These are phyloP conservation scores for Alligator sinensis DNA, from an alignment of 2,113 vertebrate genomes.

Conservation along the genomic window DNA sequence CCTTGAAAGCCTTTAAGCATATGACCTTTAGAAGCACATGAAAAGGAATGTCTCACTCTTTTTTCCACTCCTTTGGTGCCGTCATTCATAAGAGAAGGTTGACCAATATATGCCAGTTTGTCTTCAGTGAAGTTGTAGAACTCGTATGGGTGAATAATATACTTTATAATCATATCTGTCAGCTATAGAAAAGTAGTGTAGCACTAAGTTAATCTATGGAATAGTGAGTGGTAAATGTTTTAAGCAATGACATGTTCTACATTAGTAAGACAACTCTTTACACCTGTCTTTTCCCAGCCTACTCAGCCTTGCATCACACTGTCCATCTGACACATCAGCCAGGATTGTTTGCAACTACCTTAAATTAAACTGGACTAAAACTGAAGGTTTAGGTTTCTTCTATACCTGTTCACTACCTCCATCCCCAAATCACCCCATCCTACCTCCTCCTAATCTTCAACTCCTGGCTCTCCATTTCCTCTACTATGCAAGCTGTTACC, in stretches of 20 bases:
- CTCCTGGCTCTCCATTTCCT: background rate
- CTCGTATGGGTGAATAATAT: background rate
- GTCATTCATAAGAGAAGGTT: background rate
- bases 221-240: background rate
- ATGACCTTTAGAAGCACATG: background rate
- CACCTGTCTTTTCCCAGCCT: accelerated
- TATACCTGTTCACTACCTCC: background rate
- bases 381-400: background rate
- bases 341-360: background rate
- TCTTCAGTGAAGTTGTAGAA: background rate
- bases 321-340: background rate
- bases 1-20: background rate
- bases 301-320: too few relatives aligned
- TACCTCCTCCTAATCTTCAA: background rate
- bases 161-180: background rate
- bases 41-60: background rate
- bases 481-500: background rate
- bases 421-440: accelerated
- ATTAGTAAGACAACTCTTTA: background rate
- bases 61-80: background rate
- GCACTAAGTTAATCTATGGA: background rate
- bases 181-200: background rate
- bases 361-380: background rate
- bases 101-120: background rate
- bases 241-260: background rate